Conservation (phyloP, 1,140 invertebrate species). For the Danaus melanippus region DNA sequence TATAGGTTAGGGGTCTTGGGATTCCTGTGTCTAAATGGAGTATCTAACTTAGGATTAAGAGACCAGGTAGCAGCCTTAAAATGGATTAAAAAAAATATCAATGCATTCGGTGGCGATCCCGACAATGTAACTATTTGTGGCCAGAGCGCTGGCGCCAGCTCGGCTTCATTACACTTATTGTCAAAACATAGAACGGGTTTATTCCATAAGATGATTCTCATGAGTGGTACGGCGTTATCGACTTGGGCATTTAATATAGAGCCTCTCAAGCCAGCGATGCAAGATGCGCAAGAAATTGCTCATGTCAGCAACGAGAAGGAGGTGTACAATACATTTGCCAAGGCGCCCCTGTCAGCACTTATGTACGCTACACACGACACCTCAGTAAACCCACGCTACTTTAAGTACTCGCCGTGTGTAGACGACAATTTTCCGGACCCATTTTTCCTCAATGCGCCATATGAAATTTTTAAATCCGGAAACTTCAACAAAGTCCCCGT, state of each 20-base stretch:
- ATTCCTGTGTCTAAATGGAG: constrained; percentile 39
- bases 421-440: constrained; percentile 44
- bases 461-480: constrained; percentile 41
- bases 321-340: constrained; percentile 35
- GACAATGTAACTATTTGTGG: constrained; percentile 68
- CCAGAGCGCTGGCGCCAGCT: constrained; percentile 63
- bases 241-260: constrained; percentile 58
- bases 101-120: constrained; percentile 63
- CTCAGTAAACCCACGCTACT: constrained; percentile 41
- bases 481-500: constrained; percentile 52
- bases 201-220: constrained; percentile 25
- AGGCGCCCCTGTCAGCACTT: constrained; percentile 28
- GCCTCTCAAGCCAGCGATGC: constrained; percentile 21
- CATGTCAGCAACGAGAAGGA: constrained; percentile 30
- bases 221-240: constrained; percentile 46
- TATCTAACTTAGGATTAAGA: constrained; percentile 52
- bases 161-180: constrained; percentile 48
- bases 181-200: constrained; percentile 42
- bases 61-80: constrained; percentile 56
- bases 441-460: constrained; percentile 46
- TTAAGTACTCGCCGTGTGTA: constrained; percentile 51
- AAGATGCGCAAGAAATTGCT: constrained; percentile 45
- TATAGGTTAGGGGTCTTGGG: constrained; percentile 41
- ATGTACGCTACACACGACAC: constrained; percentile 29
- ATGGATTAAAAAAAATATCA: constrained; percentile 62